phyloP scores from a whole-genome alignment of 2,113 vertebrate species.

The Gasterosteus nipponicus region DNA sequence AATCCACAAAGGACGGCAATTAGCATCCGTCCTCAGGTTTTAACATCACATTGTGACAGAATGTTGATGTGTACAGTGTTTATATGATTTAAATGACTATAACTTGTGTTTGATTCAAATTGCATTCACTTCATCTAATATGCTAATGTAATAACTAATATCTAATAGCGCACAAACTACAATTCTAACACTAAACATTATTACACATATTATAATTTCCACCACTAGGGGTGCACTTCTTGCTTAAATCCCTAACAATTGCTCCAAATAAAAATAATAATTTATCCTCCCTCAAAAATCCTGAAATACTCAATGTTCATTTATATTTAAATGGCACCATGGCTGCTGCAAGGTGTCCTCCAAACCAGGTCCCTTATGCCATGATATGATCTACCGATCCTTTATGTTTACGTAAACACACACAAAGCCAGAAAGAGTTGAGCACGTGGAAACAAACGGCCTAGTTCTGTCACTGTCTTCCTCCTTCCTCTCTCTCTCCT shows the following conservation, averaged over 20 bases:
- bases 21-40: too few relatives aligned
- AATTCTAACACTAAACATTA: too few relatives aligned
- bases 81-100: too few relatives aligned
- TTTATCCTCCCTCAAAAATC: background rate
- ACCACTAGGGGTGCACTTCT: too few relatives aligned
- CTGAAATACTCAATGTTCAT: background rate
- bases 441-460: constrained; percentile 73
- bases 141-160: too few relatives aligned
- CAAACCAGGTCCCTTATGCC: background rate
- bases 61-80: too few relatives aligned
- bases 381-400: background rate
- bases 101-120: too few relatives aligned
- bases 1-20: too few relatives aligned
- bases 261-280: background rate
- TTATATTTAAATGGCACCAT: background rate
- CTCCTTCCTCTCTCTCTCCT: constrained; percentile 61
- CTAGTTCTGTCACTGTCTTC: constrained; percentile 74
- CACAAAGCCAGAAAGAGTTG: constrained; percentile 59
- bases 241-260: background rate
- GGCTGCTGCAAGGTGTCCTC: background rate
- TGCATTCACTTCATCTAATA: too few relatives aligned
- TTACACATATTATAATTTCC: too few relatives aligned
- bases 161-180: too few relatives aligned
- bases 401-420: constrained; percentile 36
- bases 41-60: too few relatives aligned